These are phyloP conservation scores for Gasterosteus aculeatus DNA, from an alignment of 2,113 vertebrate genomes.

Conservation along the genomic window DNA sequence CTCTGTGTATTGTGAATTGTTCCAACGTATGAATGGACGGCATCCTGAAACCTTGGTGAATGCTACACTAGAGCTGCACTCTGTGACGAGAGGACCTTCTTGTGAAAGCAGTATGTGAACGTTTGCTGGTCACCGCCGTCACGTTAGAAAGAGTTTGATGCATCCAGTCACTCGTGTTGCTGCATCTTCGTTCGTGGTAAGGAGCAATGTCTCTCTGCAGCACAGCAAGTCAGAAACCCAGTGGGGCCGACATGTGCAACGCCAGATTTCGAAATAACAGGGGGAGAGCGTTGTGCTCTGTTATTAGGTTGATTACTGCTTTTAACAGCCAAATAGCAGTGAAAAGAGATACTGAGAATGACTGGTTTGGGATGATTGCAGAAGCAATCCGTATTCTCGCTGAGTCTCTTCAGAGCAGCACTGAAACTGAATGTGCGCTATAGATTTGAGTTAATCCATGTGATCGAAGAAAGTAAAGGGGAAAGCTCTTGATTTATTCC, in stretches of 20 bases:
- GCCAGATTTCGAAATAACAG: conserved; percentile 24
- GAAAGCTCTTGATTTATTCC: conserved; percentile 48
- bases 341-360: not conserved
- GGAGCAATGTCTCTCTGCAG: conserved; percentile 35
- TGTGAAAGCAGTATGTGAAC: conserved; percentile 28
- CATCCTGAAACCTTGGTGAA: not conserved
- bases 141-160: conserved; percentile 5
- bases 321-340: not conserved
- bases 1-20: not conserved
- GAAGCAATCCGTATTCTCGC: conserved; percentile 35
- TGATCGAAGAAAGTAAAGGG: conserved; percentile 29
- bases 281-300: conserved; percentile 17
- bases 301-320: conserved; percentile 16
- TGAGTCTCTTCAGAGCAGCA: conserved; percentile 5
- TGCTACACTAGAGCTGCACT: not conserved
- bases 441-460: conserved; percentile 58
- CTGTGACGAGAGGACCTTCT: conserved; percentile 5
- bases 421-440: conserved; percentile 34
- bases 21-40: not conserved
- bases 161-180: conserved; percentile 20
- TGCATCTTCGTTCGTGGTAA: conserved; percentile 21
- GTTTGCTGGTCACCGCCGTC: conserved; percentile 16
- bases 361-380: conserved; percentile 22
- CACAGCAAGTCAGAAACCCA: conserved; percentile 30
- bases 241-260: conserved; percentile 35